Conservation (phyloP, 2,113 vertebrate species). For the Sterna hirundo region DNA sequence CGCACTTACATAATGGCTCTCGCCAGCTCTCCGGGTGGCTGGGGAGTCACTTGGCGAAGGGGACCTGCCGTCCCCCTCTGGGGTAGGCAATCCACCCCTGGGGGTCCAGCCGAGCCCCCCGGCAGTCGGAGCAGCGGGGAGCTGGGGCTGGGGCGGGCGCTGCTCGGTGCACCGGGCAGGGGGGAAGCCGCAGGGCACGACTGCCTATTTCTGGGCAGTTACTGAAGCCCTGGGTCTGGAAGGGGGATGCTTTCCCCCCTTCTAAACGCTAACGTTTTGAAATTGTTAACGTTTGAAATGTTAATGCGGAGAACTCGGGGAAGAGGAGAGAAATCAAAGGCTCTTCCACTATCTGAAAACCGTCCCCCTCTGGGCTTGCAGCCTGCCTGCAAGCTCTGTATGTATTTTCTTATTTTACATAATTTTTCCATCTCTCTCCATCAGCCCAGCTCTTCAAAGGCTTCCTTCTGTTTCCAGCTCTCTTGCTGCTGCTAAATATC, state of each 20-base stretch:
- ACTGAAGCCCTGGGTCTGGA: not conserved
- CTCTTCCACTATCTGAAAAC: not conserved
- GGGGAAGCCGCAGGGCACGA: accelerated
- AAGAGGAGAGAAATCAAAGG: conserved; percentile 7
- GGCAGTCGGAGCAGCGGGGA: accelerated
- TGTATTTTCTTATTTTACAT: conserved; percentile 14
- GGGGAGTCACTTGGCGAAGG: not conserved
- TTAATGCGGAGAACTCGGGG: not conserved
- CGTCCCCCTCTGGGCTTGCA: not conserved
- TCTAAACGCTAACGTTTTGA: not conserved
- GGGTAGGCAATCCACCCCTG: accelerated
- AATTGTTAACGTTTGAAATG: not conserved
- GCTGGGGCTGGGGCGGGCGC: not conserved
- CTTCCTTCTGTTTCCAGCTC: conserved; percentile 31
- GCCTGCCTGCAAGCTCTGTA: conserved; percentile 4
- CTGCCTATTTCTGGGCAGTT: accelerated
- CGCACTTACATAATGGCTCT: not conserved
- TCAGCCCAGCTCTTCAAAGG: conserved; percentile 45
- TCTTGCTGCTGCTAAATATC: not conserved
- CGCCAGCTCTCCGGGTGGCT: accelerated
- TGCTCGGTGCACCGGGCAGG: accelerated
- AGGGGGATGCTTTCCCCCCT: not conserved
- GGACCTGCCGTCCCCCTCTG: not conserved
- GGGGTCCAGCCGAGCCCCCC: accelerated
- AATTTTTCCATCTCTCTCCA: conserved; percentile 31